phyloP scores from a whole-genome alignment of 2,113 vertebrate species.

The Muntiacus muntjak region DNA sequence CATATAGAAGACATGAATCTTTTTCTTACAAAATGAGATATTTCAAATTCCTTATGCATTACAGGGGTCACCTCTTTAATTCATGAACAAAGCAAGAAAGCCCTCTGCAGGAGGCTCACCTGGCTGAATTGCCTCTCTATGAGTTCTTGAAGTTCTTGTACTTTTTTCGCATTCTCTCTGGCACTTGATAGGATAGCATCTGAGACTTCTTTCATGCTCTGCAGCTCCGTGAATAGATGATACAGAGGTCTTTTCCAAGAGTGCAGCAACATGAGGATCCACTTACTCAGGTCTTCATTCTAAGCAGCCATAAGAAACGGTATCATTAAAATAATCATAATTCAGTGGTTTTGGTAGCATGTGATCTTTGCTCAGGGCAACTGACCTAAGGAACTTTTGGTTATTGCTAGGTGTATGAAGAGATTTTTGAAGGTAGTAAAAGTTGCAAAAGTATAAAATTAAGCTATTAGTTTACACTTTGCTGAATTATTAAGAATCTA shows the following conservation, averaged over 20 bases:
- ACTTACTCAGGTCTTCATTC: neutral
- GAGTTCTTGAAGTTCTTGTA: neutral
- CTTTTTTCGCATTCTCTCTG: neutral
- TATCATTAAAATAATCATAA: neutral
- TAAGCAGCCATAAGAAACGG: neutral
- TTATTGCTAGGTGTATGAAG: neutral
- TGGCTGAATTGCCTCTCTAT: neutral
- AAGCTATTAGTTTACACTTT: neutral
- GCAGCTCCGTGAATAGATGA: conserved; percentile 72
- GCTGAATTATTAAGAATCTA: neutral
- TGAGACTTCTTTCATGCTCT: neutral
- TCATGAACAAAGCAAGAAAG: neutral
- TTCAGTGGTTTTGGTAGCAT: neutral
- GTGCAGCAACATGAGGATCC: conserved; percentile 35
- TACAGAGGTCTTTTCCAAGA: conserved; percentile 37
- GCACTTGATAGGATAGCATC: neutral
- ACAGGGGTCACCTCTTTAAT: neutral
- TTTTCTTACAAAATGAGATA: neutral
- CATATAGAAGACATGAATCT: neutral
- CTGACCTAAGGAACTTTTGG: neutral
- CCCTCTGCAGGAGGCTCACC: neutral
- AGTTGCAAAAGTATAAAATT: neutral
- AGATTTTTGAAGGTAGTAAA: neutral
- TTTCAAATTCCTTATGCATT: neutral
- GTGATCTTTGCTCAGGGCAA: neutral